These are phyloP conservation scores for Crocidura indochinensis DNA, from an alignment of 2,797 vertebrate genomes.

Conservation along the genomic window DNA sequence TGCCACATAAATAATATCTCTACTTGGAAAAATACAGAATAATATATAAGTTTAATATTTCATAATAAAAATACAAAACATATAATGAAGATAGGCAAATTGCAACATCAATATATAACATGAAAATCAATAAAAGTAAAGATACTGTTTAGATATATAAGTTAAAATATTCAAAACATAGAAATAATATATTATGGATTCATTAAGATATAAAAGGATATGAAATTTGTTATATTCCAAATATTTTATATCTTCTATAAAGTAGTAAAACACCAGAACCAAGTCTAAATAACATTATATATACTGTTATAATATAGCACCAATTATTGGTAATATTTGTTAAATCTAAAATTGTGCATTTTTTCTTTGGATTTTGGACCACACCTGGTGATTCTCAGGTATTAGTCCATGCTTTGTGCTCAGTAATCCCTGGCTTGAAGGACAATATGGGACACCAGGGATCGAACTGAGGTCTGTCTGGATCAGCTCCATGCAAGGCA, in stretches of 20 bases:
- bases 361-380: neutral
- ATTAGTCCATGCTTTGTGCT: too few relatives aligned
- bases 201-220: neutral
- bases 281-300: neutral
- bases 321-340: neutral
- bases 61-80: neutral
- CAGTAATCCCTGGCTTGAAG: too few relatives aligned
- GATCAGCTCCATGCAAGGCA: too few relatives aligned
- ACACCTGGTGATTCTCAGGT: too few relatives aligned
- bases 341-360: neutral
- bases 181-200: neutral
- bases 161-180: neutral
- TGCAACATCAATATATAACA: neutral
- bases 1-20: neutral
- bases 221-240: neutral
- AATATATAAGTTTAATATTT: too few relatives aligned
- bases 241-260: constrained; percentile 45
- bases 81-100: neutral
- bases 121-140: constrained; percentile 11
- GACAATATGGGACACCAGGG: too few relatives aligned
- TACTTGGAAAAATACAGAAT: too few relatives aligned
- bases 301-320: neutral
- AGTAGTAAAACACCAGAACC: neutral
- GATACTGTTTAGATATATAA: neutral
- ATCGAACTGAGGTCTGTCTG: too few relatives aligned